Evolutionary conservation across 2,888 invertebrate genomes (phyloP).

Genomic region (Conops quadrifasciatus): DNA sequence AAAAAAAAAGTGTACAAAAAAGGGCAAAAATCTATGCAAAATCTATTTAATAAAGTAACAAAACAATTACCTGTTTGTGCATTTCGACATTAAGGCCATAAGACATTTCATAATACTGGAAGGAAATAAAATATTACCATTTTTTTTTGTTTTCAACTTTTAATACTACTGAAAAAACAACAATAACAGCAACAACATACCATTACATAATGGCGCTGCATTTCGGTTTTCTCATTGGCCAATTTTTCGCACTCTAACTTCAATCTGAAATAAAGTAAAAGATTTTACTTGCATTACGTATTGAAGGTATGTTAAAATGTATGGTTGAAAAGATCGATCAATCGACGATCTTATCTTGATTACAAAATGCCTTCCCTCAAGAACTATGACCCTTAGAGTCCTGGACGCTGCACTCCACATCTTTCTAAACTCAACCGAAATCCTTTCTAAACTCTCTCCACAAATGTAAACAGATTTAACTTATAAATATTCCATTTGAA

Average conservation of each 20-base stretch:
- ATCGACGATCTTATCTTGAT: too few relatives aligned
- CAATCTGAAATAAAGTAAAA: slow-evolving; percentile 72
- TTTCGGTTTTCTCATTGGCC: slow-evolving; percentile 97
- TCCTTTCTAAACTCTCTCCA: too few relatives aligned
- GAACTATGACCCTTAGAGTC: too few relatives aligned
- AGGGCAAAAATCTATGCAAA: not conserved
- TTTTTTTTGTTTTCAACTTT: not conserved
- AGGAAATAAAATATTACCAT: slow-evolving; percentile 31
- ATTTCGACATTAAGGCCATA: slow-evolving; percentile 95
- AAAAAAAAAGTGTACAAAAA: not conserved
- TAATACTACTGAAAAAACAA: too few relatives aligned
- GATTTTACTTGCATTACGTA: too few relatives aligned
- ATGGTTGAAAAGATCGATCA: too few relatives aligned
- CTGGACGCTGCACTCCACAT: too few relatives aligned
- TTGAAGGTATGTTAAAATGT: too few relatives aligned
- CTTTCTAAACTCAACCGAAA: too few relatives aligned
- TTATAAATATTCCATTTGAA: too few relatives aligned
- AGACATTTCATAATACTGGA: slow-evolving; percentile 95
- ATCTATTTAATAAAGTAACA: not conserved
- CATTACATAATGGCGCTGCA: slow-evolving; percentile 99
- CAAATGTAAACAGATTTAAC: too few relatives aligned
- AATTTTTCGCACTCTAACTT: slow-evolving; percentile 98
- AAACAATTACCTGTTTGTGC: slow-evolving; percentile 85
- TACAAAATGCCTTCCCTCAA: too few relatives aligned
- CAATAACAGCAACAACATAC: slow-evolving; percentile 69